Base-by-base conservation (phyloP, 2,888 invertebrate species). In the Ephialtes manifestator region DNA sequence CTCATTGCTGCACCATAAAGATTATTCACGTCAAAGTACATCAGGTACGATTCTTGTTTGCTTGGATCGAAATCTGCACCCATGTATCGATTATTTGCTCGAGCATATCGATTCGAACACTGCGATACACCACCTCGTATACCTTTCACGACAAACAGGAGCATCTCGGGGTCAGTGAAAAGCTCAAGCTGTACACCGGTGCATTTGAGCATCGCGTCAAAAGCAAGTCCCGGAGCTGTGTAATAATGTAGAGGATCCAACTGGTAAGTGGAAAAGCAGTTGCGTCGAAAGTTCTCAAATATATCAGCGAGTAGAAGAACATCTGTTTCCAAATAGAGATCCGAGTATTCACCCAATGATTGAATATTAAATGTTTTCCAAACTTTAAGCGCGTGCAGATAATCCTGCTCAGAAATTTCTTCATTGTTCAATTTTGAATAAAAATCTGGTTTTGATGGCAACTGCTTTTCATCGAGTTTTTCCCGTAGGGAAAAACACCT, bases 1-100 rank as follows among this genome's bases (percentile, higher is more conserved):
- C 83, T 87, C 92, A 94, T 92, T 2, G 92, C 92, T 87, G 89
- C 90, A 11, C 92, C 92, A 86, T 93, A 94, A 10, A 92, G 83
- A 84, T 93, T 93, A 82, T 94, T 93, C 0, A 89, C 90, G 87
- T 93, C 93, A 4, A 91, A 86, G 79, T 92, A 93, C 53, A 89
- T 86, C 18, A 94, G 63, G 82, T n/a, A n/a, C n/a, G n/a, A n/a
- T n/a, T n/a, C n/a, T n/a, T n/a, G n/a, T n/a, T n/a, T n/a, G n/a
- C n/a, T 89, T 5, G 20, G 15, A 11, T 81, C 43, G 55, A 75
- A 77, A 20, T 78, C 24, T 20, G 35, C 31, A 1, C 28, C 67
- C 80, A 83, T 83, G n/a, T 81, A 86, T 39, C 39, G 55, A 70
- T 86, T 80, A 28, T 85, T 86, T 4, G 80, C 79, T 53, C 18